Conservation (phyloP, 2,797 vertebrate genomes). For the Channa striata region DNA sequence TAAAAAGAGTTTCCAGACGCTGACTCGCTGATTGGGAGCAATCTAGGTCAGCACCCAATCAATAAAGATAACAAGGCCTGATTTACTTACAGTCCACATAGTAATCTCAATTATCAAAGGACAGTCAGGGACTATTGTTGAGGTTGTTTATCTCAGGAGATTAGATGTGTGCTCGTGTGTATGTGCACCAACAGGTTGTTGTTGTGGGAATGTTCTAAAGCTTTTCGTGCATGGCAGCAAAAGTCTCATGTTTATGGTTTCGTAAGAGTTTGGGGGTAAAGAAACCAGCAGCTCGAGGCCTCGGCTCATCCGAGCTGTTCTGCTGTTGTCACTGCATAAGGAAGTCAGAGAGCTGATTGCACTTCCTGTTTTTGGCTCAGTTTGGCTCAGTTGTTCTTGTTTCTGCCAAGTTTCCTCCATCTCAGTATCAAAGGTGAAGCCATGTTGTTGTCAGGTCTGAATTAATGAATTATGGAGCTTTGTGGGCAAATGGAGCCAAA, state of each 20-base stretch:
- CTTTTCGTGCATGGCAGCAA: not conserved
- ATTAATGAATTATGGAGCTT: constrained; percentile 53
- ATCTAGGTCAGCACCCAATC: constrained; percentile 48
- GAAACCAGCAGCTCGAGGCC: not conserved
- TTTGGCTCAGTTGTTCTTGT: constrained; percentile 41
- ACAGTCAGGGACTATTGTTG: constrained; percentile 4
- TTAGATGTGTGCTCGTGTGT: constrained; percentile 8
- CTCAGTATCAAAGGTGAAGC: constrained; percentile 64
- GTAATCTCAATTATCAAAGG: constrained; percentile 31
- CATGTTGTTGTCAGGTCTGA: constrained; percentile 20
- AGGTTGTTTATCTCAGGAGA: constrained; percentile 12
- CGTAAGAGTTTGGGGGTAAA: constrained; percentile 2
- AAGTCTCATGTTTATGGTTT: constrained; percentile 5
- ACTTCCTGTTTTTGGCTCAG: constrained; percentile 80
- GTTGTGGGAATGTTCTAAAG: constrained; percentile 1
- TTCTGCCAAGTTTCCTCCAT: constrained; percentile 61
- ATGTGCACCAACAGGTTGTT: not conserved
- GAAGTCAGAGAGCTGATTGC: constrained; percentile 76
- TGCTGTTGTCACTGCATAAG: constrained; percentile 44
- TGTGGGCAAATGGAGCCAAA: constrained; percentile 19
- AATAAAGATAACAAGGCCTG: constrained; percentile 58
- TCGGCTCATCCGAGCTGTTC: not conserved
- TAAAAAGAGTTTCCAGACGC: constrained; percentile 23
- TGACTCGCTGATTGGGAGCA: constrained; percentile 36
- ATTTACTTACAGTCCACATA: constrained; percentile 13